These are phyloP conservation scores for Parasteatoda tepidariorum DNA, from an alignment of 1,140 invertebrate genomes.

Conservation along the genomic window DNA sequence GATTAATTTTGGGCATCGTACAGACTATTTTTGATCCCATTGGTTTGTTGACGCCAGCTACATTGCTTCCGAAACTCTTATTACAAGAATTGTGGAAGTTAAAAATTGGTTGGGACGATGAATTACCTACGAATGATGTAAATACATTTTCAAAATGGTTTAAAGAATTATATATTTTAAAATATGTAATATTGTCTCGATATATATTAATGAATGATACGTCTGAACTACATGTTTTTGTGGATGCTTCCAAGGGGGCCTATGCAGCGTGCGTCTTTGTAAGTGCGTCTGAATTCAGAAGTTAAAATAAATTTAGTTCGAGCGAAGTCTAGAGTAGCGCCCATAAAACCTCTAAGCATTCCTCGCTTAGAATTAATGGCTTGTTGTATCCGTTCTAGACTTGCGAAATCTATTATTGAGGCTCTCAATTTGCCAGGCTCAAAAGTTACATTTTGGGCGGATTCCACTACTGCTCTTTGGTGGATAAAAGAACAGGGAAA, in stretches of 20 bases:
- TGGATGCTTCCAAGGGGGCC: background rate
- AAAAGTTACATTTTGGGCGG: background rate
- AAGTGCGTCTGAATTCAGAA: conserved; percentile 7
- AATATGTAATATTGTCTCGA: conserved; percentile 5
- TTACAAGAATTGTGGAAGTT: conserved; percentile 6
- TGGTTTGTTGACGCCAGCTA: conserved; percentile 19
- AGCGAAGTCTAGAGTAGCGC: conserved; percentile 42
- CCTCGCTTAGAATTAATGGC: conserved; percentile 12
- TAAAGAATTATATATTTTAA: background rate
- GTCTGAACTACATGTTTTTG: background rate
- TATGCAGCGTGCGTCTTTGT: background rate
- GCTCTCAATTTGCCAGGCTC: background rate
- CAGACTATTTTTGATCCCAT: conserved; percentile 12
- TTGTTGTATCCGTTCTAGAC: background rate
- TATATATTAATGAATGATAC: background rate
- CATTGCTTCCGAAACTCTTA: conserved; percentile 24
- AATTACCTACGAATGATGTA: conserved; percentile 1
- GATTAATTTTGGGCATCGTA: background rate
- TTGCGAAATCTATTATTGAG: background rate
- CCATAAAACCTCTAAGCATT: background rate
- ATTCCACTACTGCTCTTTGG: conserved; percentile 2
- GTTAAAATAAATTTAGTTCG: conserved; percentile 27
- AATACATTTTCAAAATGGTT: conserved; percentile 31
- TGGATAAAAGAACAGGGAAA: conserved; percentile 35
- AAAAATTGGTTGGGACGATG: background rate